A percentile compares a stretch with the other conserved stretches of the same genome.
Conservation (phyloP, 1,140 invertebrate species). For the Pseudoatta argentina region DNA sequence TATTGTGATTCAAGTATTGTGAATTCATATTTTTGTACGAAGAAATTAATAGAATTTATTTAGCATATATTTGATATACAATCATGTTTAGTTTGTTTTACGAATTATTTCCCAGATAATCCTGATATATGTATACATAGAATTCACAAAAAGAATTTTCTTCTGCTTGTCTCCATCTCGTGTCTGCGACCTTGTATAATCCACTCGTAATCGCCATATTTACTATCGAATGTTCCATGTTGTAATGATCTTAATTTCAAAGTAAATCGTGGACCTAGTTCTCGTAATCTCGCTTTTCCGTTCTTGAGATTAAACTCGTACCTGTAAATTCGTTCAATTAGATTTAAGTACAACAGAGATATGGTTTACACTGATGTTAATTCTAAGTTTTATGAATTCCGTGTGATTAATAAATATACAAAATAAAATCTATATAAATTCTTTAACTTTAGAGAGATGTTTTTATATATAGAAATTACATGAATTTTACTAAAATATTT, state of each 20-base stretch:
- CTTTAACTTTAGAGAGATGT: background rate
- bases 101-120: background rate
- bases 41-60: slow-evolving; percentile 54
- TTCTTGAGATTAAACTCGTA: slow-evolving; percentile 95
- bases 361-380: background rate
- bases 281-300: slow-evolving; percentile 94
- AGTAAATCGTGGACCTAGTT: slow-evolving; percentile 98
- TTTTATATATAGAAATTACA: background rate
- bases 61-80: slow-evolving; percentile 51
- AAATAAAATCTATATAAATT: background rate
- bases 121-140: slow-evolving; percentile 28
- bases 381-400: background rate
- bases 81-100: slow-evolving; percentile 27
- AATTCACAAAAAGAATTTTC: slow-evolving; percentile 95
- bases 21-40: slow-evolving; percentile 60
- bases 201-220: slow-evolving; percentile 99
- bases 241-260: slow-evolving; percentile 97
- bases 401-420: background rate
- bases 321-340: slow-evolving; percentile 84
- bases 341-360: background rate
- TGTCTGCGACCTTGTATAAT: slow-evolving; percentile 96
- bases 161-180: slow-evolving; percentile 95
- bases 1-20: background rate
- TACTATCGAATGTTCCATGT: slow-evolving; percentile 98
- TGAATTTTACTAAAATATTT: background rate